Conservation (phyloP, 2,888 invertebrate genomes). For the Eilema depressum region DNA sequence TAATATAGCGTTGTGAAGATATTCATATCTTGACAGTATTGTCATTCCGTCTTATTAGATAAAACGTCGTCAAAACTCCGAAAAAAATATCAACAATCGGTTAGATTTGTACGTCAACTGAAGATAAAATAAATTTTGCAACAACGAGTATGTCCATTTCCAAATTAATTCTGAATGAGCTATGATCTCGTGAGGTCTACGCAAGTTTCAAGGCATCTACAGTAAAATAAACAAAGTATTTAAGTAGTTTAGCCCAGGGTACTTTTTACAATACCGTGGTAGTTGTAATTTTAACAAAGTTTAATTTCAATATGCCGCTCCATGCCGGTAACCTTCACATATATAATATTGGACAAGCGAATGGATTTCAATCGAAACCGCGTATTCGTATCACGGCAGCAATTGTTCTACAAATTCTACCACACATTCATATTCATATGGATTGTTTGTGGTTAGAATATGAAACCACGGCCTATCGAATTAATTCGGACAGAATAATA, state of each 20-base stretch:
- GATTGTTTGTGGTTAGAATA: slow-evolving; percentile 20
- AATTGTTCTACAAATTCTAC: slow-evolving; percentile 29
- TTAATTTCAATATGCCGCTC: neutral
- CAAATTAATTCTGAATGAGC: too few relatives aligned
- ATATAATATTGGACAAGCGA: slow-evolving; percentile 2
- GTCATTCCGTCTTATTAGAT: too few relatives aligned
- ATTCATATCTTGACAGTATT: too few relatives aligned
- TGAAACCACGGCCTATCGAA: slow-evolving; percentile 19
- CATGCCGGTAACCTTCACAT: neutral
- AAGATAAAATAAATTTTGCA: too few relatives aligned
- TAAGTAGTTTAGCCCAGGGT: neutral
- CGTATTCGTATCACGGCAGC: slow-evolving; percentile 27
- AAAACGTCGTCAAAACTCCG: too few relatives aligned
- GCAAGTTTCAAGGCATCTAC: too few relatives aligned
- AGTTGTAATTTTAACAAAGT: neutral
- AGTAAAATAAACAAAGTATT: too few relatives aligned
- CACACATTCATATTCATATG: slow-evolving; percentile 24
- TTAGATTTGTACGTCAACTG: too few relatives aligned
- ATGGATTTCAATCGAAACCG: slow-evolving; percentile 12
- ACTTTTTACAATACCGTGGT: neutral
- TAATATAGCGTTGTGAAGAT: too few relatives aligned
- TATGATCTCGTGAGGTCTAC: too few relatives aligned
- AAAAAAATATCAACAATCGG: too few relatives aligned
- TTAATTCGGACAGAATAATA: slow-evolving; percentile 16
- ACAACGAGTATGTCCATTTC: too few relatives aligned